Base-by-base conservation (phyloP, 1,140 invertebrate species). In the Drosophila sucinea region DNA sequence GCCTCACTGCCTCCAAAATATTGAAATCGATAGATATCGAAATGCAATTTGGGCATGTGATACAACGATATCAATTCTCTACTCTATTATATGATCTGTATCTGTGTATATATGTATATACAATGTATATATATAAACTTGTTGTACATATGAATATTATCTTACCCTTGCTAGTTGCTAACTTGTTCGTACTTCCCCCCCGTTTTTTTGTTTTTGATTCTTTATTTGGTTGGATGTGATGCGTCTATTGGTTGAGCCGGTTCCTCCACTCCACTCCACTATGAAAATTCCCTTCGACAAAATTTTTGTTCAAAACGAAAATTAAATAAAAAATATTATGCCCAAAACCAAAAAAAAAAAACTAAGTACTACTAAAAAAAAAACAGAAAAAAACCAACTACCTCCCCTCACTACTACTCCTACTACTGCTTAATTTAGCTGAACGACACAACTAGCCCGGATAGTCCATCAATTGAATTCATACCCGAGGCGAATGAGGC, bases 391-490 rank as follows among this genome's bases (percentile, higher is more conserved):
- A 79, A 67, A 64, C 71, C 32, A 35, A 58, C 51, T 77, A 75
- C 55, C 77, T 61, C 40, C 63, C 61, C 66, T 60, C 58, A 63
- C 32, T 70, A 57, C 63, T 33, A 17, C 68, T 64, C 77, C 75
- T 62, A 77, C 44, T 66, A 38, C 74, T 60, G 75, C 63, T 86
- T 75, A 70, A 81, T 91, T 55, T 91, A 91, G 90, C 90, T 91
- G 56, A 90, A 91, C 78, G 90, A 91, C 55, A 91, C 85, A 58
- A 91, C 90, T 62, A 91, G 90, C 70, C 90, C 90, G 72, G 90
- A 91, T 57, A 91, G 90, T 78, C 90, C 85, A 73, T 91, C 90
- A 44, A 86, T 91, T 56, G 90, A 91, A 60, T 90, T 81, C 60
- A 86, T 91, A 68, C 85, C 90, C 38, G 90, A 91, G 72, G 79